Base-by-base conservation (phyloP, 2,113 vertebrate genomes). In the Thryonomys swinderianus region DNA sequence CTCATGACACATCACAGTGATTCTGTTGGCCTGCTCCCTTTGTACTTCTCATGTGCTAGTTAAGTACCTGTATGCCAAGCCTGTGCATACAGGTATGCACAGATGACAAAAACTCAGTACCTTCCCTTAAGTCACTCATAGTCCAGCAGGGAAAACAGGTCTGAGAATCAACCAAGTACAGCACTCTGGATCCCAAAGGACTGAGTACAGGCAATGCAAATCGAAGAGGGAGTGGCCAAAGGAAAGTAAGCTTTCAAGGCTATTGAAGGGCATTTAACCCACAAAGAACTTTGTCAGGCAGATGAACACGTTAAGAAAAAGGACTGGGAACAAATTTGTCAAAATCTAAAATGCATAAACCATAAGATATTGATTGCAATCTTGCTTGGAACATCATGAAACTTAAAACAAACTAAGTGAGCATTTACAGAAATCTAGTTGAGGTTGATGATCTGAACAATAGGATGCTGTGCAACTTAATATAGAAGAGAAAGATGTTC, bases 381-480 rank as follows among this genome's bases (percentile, higher is more conserved):
- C 76, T 91, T 86, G 57, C 88, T 74, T 42, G 55, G 51, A 90
- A 86, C 13, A 69, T 51, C 61, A 79, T 67, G 40, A 87, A 89
- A 95, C 57, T 42, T 55, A 89, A 96, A 88, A 78, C 37, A 80
- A 90, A 57, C 18, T 42, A 92, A 87, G 84, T 57, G 59, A 95
- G 30, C 27, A 14, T 76, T 83, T 78, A 66, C 11, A 74, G 55
- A 55, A 86, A 61, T 73, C 83, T 55, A 37, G 17, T 57, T 57
- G 90, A 85, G 79, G 40, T 67, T 21, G 55, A 67, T 40, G 55
- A n/a, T 71, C n/a, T 61, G 92, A 93, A 84, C 61, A n/a, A 21
- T 1, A 37, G 48, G n/a, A 71, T 16, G 25, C 3, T 55, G 48
- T 48, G 62, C 7, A 42, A 57, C 34, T 88, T 45, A 69, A 37